Evolutionary conservation across 35 echinoderm and acorn worm genomes (phyloP).

Genomic region (Ophioderma brevispina): DNA sequence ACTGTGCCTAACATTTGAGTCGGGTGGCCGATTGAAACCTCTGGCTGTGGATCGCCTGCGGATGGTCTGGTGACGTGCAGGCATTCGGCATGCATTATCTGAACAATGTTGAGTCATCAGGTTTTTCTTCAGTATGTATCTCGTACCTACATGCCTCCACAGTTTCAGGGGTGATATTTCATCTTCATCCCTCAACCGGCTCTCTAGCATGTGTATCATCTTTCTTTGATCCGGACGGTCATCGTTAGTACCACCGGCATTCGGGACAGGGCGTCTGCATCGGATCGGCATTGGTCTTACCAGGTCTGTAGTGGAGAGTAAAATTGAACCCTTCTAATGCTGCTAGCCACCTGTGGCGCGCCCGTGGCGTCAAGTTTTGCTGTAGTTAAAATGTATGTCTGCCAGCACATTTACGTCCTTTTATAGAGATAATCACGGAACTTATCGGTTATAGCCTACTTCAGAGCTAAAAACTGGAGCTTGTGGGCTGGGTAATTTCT

Average conservation of each 20-base stretch:
- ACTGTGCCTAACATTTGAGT: slow-evolving; percentile 51
- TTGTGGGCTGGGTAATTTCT: slow-evolving; percentile 67
- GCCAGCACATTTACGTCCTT: slow-evolving; percentile 30
- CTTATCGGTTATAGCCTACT: slow-evolving; percentile 73
- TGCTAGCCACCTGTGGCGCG: slow-evolving; percentile 33
- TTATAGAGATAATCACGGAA: slow-evolving; percentile 53
- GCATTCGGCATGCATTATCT: slow-evolving; percentile 11
- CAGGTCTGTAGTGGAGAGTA: slow-evolving; percentile 33
- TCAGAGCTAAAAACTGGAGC: slow-evolving; percentile 66
- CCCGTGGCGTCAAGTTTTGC: slow-evolving; percentile 43
- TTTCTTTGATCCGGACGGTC: background rate
- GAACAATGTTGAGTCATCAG: background rate
- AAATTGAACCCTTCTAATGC: slow-evolving; percentile 19
- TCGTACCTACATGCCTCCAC: too few species aligned
- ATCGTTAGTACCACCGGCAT: background rate
- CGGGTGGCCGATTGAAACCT: slow-evolving; percentile 31
- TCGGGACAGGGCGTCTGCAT: slow-evolving; percentile 38
- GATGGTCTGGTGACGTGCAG: slow-evolving; percentile 41
- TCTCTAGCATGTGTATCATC: background rate
- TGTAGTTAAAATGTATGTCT: slow-evolving; percentile 27
- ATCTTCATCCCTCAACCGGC: background rate
- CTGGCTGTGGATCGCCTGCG: slow-evolving; percentile 56
- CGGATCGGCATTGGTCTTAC: background rate
- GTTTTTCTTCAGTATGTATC: too few species aligned
- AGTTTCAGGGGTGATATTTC: background rate